Conservation (phyloP, 2,797 vertebrate genomes). For the Antennarius maculatus region DNA sequence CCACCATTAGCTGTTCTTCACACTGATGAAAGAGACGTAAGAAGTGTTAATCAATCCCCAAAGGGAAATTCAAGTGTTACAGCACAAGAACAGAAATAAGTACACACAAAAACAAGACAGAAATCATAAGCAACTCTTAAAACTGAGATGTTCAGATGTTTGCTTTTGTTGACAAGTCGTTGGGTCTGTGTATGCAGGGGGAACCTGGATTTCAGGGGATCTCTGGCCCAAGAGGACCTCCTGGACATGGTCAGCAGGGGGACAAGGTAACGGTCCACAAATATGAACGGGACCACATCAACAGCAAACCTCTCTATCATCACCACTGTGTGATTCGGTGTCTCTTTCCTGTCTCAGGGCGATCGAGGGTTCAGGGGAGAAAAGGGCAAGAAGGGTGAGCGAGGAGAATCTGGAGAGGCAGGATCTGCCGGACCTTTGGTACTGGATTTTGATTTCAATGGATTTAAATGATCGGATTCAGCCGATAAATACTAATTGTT, state of each 20-base stretch:
- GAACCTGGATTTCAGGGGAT: slow-evolving; percentile 85
- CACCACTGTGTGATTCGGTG: neutral
- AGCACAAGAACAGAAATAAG: too few species aligned
- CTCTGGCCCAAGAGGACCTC: slow-evolving; percentile 81
- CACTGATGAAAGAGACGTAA: neutral
- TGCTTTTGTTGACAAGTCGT: neutral
- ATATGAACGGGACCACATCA: neutral
- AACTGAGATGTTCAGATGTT: neutral
- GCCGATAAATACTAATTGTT: neutral
- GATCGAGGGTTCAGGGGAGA: slow-evolving; percentile 85
- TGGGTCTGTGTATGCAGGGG: slow-evolving; percentile 75
- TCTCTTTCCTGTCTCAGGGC: slow-evolving; percentile 75
- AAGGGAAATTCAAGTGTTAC: too few species aligned
- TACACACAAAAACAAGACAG: too few species aligned
- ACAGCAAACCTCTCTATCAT: neutral
- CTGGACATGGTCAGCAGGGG: slow-evolving; percentile 83
- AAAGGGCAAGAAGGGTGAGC: slow-evolving; percentile 83
- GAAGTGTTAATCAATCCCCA: too few species aligned
- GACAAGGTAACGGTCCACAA: slow-evolving; percentile 79
- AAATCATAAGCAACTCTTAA: neutral
- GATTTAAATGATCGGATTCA: neutral
- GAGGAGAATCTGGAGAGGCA: slow-evolving; percentile 81
- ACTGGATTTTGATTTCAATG: slow-evolving; percentile 1
- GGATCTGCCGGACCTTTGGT: slow-evolving; percentile 80
- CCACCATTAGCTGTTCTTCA: neutral